Conservation (phyloP, 2,888 invertebrate genomes). For the Caenorhabditis panamensis region DNA sequence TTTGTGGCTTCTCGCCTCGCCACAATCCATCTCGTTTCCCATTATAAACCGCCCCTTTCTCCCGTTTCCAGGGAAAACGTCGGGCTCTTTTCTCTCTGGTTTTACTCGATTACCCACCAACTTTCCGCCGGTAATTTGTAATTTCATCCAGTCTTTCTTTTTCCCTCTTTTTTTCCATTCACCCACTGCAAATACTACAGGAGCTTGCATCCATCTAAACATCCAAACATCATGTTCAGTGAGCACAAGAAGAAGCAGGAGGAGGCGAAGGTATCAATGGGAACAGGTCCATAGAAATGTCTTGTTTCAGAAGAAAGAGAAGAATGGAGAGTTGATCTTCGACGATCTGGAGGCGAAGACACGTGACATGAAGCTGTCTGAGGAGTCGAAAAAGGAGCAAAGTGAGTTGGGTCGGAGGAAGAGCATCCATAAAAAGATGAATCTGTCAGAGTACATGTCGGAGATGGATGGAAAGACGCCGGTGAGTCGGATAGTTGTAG, state of each 20-base stretch:
- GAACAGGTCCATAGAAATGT: neutral
- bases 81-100: too few relatives aligned
- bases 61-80: neutral
- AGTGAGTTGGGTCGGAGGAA: conserved; percentile 39
- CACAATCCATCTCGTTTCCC: conserved; percentile 6
- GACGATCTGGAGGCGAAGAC: conserved; percentile 55
- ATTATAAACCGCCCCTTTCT: neutral
- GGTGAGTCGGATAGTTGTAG: conserved; percentile 16
- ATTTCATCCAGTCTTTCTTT: conserved; percentile 5
- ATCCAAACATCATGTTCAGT: conserved; percentile 32
- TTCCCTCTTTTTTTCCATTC: neutral
- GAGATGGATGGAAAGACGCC: conserved; percentile 40
- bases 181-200: neutral
- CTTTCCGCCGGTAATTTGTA: neutral
- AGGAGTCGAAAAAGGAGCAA: conserved; percentile 33
- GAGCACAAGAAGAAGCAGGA: conserved; percentile 52
- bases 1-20: neutral
- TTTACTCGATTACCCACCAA: conserved; percentile 5
- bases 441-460: conserved; percentile 54
- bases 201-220: too few relatives aligned
- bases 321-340: conserved; percentile 51
- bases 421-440: conserved; percentile 42
- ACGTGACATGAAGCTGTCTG: conserved; percentile 26
- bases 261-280: conserved; percentile 42
- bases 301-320: neutral